Evolutionary conservation across 1,140 invertebrate species (phyloP), one percentile per base, ranked within the genome.

Genomic region (Halictus rubicundus): DNA sequence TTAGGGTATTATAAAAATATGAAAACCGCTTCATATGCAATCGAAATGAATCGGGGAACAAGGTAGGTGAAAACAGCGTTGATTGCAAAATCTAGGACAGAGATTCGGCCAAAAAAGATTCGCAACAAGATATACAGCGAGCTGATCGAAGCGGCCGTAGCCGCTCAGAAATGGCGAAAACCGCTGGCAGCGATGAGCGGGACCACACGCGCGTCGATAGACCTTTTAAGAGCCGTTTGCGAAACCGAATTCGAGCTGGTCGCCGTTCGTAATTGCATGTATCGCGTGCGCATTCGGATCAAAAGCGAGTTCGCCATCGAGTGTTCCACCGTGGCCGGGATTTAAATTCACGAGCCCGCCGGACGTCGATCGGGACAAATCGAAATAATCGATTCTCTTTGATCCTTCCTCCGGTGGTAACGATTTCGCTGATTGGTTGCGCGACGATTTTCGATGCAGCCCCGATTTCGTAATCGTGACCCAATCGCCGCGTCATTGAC

Each of bases 191-290:
- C 76, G 70, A 78, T 63, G 83, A 21, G 54, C n/a, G n/a, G 61
- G 86, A 87, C 86, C 86, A 88, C 86, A 87, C 86, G 81, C 82
- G 78, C 74, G 71, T 63, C 69, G 70, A 83, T 75, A 86, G 83
- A 78, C 69, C 60, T 61, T 82, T 69, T 82, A 85, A 82, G 52
- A 76, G 66, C 71, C 77, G 72, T 84, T 86, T 84, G 78, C 80
- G 80, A 86, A 86, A 87, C 80, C 83, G 69, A 81, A 86, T 82
- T 75, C 76, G 69, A 81, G 64, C 61, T 66, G 72, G 32, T 9
- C 69, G 73, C 54, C 42, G 70, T 46, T 23, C 63, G 73, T 84
- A 86, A 87, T 86, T 84, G 82, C 65, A 74, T 68, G 63, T 60
- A 66, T 78, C 73, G 69, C 75, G 68, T 80, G 80, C 39, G 77